phyloP scores from a whole-genome alignment of 1,140 invertebrate species.

The Epicauta chinensis region DNA sequence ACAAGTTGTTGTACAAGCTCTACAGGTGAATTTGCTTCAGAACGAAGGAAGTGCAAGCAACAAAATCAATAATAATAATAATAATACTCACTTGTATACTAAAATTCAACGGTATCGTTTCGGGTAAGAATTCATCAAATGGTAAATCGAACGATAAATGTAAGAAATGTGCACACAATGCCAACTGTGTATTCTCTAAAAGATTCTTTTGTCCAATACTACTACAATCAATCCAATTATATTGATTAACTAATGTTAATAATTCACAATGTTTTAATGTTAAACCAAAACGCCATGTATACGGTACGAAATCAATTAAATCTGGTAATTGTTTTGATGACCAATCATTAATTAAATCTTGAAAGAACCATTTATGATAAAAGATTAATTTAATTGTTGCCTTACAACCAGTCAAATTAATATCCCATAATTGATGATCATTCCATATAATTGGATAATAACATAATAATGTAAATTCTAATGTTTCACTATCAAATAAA shows the following conservation, averaged over 20 bases:
- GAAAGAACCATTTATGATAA: conserved; percentile 90
- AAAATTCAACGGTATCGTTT: conserved; percentile 79
- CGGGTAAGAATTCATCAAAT: conserved; percentile 86
- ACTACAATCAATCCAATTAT: conserved; percentile 98
- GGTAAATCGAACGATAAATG: conserved; percentile 90
- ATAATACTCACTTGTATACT: conserved; percentile 71
- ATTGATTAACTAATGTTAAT: conserved; percentile 89
- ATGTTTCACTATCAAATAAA: conserved; percentile 86
- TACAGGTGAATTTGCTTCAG: no score
- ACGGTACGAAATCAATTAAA: conserved; percentile 92
- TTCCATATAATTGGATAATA: conserved; percentile 93
- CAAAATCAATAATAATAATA: no score
- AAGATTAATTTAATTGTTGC: conserved; percentile 88
- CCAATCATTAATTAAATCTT: conserved; percentile 95
- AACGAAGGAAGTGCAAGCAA: no score
- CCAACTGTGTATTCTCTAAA: conserved; percentile 84
- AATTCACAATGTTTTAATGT: conserved; percentile 94
- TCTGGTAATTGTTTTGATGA: conserved; percentile 83
- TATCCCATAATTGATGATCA: conserved; percentile 86
- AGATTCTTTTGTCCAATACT: conserved; percentile 68
- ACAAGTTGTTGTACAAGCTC: no score
- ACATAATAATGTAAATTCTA: conserved; percentile 83
- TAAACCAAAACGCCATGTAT: conserved; percentile 91
- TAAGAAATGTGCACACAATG: conserved; percentile 87
- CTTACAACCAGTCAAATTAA: conserved; percentile 89